Conservation (phyloP, 2,113 vertebrate genomes). For the Chionomys nivalis region DNA sequence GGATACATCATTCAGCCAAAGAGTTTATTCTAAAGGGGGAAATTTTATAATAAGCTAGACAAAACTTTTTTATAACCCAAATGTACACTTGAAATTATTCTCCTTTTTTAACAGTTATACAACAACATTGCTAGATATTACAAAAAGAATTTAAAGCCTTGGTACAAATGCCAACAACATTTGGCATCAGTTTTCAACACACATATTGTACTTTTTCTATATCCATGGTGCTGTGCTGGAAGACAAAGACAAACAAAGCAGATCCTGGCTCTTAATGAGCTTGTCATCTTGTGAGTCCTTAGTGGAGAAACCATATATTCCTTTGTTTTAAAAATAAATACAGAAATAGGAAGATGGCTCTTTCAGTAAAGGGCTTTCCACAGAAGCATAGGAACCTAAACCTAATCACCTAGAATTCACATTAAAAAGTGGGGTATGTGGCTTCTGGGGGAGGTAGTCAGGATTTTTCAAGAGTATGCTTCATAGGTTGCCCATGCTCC, state of each 20-base stretch:
- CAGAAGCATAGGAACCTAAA: not conserved
- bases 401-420: not conserved
- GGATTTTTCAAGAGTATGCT: not conserved
- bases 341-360: not conserved
- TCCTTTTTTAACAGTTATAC: conserved; percentile 18
- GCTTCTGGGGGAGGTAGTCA: not conserved
- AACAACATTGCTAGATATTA: not conserved
- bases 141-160: not conserved
- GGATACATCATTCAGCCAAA: not conserved
- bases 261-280: not conserved
- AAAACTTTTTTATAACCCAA: not conserved
- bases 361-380: not conserved
- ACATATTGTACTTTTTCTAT: not conserved
- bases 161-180: not conserved
- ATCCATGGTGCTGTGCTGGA: not conserved
- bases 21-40: not conserved
- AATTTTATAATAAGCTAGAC: not conserved
- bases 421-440: not conserved
- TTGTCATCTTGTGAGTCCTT: not conserved
- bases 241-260: not conserved
- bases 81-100: not conserved
- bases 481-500: not conserved
- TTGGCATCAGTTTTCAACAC: not conserved
- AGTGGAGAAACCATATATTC: not conserved
- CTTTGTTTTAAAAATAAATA: not conserved